Base-by-base conservation (phyloP, 2,113 vertebrate species). In the Gila orcuttii region DNA sequence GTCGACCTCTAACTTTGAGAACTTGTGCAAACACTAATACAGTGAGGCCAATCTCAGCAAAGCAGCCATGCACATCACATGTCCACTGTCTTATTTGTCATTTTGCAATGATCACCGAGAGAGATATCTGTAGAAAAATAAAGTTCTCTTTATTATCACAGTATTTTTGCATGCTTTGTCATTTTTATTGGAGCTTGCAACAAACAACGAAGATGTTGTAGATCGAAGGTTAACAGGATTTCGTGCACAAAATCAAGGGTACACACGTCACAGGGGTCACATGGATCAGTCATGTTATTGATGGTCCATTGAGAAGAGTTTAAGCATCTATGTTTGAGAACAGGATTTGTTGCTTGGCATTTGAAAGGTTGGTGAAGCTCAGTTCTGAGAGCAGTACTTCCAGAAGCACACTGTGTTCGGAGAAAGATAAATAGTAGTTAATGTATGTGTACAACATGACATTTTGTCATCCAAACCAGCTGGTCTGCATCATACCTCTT, bases 381-480 rank as follows among this genome's bases (percentile, higher is more conserved):
- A 95, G 91, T 95, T 95, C 86, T 95, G 95, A 74, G 94, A 94
- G 92, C 95, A 95, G 88, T 95, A 95, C 90, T 95, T 95, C 95
- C 94, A 95, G 91, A 95, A 95, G 71, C 95, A 95, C 76, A 95
- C 95, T 95, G 94, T 87, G 74, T 85, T 79, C 79, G 62, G 36
- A 69, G 60, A 52, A 55, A 75, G 11, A 83, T 25, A 11, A 33
- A 73, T 6, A 55, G n/a, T 3, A 12, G 31, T 78, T 73, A 47
- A 31, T 73, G 19, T 52, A 19, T 2, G 21, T 0, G 13, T 31
- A 21, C 45, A 4, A 15, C 73, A n/a, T n/a, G 12, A 11, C 42
- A 23, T 78, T 23, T 33, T 12, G 15, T 57, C 21, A 31, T 33
- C 15, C 1, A 19, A 31, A 55, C 3, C 45, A 3, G 3, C 6